Base-by-base conservation (phyloP, 2,113 vertebrate genomes). In the Cinclus mexicanus region DNA sequence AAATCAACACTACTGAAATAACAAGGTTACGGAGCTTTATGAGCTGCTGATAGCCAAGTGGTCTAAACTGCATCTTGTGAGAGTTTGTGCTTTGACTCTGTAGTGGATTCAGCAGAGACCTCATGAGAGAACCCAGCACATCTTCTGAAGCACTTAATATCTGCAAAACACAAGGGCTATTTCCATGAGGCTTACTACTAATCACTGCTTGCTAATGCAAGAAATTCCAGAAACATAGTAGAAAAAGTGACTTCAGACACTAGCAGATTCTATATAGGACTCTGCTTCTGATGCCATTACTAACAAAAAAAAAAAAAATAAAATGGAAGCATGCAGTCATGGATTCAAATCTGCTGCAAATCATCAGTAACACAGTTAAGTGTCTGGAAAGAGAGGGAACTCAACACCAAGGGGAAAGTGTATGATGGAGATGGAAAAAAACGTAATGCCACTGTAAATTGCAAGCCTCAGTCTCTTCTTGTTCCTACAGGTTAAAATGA, bases 1-100 rank as follows among this genome's bases (percentile, higher is more conserved):
- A 72, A 93, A 72, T 55, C 55, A 85, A 85, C 74, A 67, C 22
- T 61, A 57, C 8, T 80, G 61, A 71, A 94, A 82, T 44, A 79
- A 87, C 47, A 92, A 69, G 42, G 55, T 61, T 39, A 82, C 39
- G 2, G 9, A 52, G 50, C 28, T 78, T 95, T 92, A 86, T 35
- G 67, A 91, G 52, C 56, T 80, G 52, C 24, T 89, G 70, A 79
- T 33, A 84, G 69, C 47, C 75, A 94, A 59, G 25, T 7, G 26
- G 53, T 31, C 25, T 57, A 35, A 92, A 86, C 20, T 35, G 31
- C 44, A 75, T 47, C 22, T 86, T 80, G 14, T 31, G 14, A 60
- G 23, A 76, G n/a, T 31, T 49, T 53, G 41, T 55, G 25, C 65
- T 44, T 5, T n/a, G 35, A 74, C 33, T 57, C 41, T 53, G 49